These are phyloP conservation scores for Centruroides vittatus DNA, from an alignment of 1,140 invertebrate species.

Conservation along the genomic window DNA sequence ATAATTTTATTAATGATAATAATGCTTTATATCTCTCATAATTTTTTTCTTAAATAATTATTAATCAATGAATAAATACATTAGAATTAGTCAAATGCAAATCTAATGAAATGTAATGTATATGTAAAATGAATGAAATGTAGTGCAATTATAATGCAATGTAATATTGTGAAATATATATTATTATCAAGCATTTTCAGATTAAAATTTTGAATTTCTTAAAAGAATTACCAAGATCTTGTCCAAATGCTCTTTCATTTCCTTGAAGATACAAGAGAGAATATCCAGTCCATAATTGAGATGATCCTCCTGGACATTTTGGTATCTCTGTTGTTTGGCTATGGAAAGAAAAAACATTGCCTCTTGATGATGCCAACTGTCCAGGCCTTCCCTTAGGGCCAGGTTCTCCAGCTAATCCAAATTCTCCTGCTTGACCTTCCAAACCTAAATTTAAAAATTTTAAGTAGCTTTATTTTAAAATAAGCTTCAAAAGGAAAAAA, in stretches of 20 bases:
- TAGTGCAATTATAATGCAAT: background rate
- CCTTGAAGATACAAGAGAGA: constrained; percentile 87
- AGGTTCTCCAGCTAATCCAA: constrained; percentile 31
- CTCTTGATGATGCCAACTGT: constrained; percentile 7
- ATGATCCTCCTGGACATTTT: constrained; percentile 63
- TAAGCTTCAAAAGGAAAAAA: too few species aligned
- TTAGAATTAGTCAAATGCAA: too few species aligned
- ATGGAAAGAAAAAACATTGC: constrained; percentile 37
- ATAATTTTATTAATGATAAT: too few species aligned
- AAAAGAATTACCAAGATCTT: constrained; percentile 68
- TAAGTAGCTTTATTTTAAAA: background rate
- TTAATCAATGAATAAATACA: too few species aligned
- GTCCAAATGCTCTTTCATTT: constrained; percentile 73
- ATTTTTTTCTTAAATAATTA: too few species aligned
- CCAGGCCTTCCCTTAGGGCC: constrained; percentile 36
- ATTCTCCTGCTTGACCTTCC: constrained; percentile 14
- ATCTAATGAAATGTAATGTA: too few species aligned
- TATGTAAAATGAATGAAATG: background rate
- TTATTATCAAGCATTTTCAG: constrained; percentile 52
- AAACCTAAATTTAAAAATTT: constrained; percentile 8
- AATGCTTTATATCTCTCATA: too few species aligned
- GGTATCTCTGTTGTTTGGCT: constrained; percentile 76
- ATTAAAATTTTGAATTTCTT: constrained; percentile 54
- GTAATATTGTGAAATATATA: background rate
- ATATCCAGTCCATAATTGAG: constrained; percentile 85